A percentile compares a stretch with the other conserved stretches of the same genome.
Evolutionary conservation across 2,888 invertebrate species (phyloP).

Genomic region (Schrankia costaestrigalis): DNA sequence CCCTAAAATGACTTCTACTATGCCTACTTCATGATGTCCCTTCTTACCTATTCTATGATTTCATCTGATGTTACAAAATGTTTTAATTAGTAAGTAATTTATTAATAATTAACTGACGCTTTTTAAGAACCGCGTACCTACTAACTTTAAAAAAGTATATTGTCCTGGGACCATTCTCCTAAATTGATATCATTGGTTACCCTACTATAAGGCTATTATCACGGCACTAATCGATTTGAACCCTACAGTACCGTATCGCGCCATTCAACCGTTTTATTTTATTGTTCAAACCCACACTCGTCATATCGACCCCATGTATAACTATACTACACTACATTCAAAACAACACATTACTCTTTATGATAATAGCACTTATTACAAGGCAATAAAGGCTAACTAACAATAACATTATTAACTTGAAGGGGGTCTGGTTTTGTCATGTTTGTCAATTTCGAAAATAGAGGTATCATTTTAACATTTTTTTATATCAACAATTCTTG

Average conservation of each 20-base stretch:
- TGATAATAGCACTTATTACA: constrained; percentile 22
- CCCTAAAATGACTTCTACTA: no score
- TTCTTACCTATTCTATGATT: no score
- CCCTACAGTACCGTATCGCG: constrained; percentile 61
- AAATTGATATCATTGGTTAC: constrained; percentile 29
- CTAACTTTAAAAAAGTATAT: no score
- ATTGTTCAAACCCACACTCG: constrained; percentile 69
- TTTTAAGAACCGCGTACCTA: no score
- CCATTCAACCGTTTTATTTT: constrained; percentile 73
- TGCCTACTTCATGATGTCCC: no score
- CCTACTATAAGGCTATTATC: constrained; percentile 57
- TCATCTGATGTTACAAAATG: no score
- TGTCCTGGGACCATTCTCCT: constrained; percentile 7
- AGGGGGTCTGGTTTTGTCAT: constrained; percentile 52
- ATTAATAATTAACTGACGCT: no score
- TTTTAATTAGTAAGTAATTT: no score
- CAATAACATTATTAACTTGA: constrained; percentile 6
- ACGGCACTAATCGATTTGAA: constrained; percentile 74
- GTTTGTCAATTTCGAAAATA: constrained; percentile 61
- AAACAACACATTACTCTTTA: constrained; percentile 4
- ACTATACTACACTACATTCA: constrained; percentile 26
- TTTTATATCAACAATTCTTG: constrained; percentile 30
- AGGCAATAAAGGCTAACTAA: constrained; percentile 23
- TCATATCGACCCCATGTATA: constrained; percentile 52
- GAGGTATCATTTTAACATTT: constrained; percentile 43